Conservation (phyloP, 2,113 vertebrate species). For the Syrmaticus mikado region DNA sequence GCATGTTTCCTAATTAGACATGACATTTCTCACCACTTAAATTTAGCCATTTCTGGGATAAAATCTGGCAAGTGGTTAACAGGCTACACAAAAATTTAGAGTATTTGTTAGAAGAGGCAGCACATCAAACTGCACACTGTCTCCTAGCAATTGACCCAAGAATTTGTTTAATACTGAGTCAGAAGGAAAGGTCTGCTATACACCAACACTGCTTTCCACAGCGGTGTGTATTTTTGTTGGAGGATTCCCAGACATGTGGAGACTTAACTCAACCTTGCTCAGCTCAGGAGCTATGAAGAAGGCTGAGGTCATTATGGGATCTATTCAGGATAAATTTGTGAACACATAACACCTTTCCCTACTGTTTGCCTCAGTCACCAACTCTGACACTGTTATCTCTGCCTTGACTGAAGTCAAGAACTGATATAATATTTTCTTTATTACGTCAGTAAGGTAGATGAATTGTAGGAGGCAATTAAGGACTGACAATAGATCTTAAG, state of each 20-base stretch:
- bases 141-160: background rate
- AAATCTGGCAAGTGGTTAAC: background rate
- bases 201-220: background rate
- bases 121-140: background rate
- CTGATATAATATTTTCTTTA: background rate
- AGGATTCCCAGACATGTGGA: background rate
- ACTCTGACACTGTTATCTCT: background rate
- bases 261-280: background rate
- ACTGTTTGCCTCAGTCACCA: background rate
- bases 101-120: background rate
- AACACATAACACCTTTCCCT: background rate
- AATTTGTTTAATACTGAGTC: background rate
- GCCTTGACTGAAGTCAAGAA: background rate
- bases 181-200: background rate
- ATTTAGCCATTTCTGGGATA: background rate
- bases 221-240: background rate
- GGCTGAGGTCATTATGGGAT: background rate
- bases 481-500: background rate
- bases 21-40: background rate
- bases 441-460: background rate
- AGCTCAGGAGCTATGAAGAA: background rate
- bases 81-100: background rate
- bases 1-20: background rate
- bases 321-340: background rate
- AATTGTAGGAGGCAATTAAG: background rate